Percentiles rank a stretch among this genome's conserved stretches.
These are phyloP conservation scores for Moxostoma hubbsi DNA, from an alignment of 2,797 vertebrate genomes.

Conservation along the genomic window DNA sequence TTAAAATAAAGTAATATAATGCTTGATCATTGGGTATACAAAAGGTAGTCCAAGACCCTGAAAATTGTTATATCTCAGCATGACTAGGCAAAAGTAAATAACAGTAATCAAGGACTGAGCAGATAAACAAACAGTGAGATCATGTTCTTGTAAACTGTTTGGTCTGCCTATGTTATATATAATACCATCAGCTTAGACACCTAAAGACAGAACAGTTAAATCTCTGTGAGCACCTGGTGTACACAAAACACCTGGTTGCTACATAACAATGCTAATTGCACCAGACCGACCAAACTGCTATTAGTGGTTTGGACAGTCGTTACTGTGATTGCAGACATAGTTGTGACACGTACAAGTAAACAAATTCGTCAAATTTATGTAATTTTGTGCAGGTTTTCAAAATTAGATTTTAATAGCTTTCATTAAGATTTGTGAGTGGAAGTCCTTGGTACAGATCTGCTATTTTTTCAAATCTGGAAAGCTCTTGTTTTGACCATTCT, in stretches of 20 bases:
- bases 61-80: slow-evolving; percentile 63
- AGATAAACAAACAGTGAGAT: slow-evolving; percentile 38
- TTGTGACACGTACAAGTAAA: background rate
- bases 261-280: slow-evolving; percentile 44
- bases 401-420: no score
- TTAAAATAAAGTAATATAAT: background rate
- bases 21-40: background rate
- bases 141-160: slow-evolving; percentile 8
- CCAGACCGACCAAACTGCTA: slow-evolving; percentile 42
- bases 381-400: background rate
- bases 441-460: no score
- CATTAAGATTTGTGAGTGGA: no score
- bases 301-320: slow-evolving; percentile 55
- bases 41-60: no score
- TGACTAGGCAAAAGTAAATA: slow-evolving; percentile 73
- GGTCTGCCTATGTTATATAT: background rate
- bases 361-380: slow-evolving; percentile 25
- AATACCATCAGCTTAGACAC: slow-evolving; percentile 21
- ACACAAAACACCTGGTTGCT: slow-evolving; percentile 40
- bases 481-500: slow-evolving; percentile 21
- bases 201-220: slow-evolving; percentile 8
- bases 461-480: background rate
- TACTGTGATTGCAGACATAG: slow-evolving; percentile 22
- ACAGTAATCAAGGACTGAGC: slow-evolving; percentile 75
- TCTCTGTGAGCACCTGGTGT: background rate